A percentile compares a stretch with the other conserved stretches of the same genome.
Conservation (phyloP, 2,888 invertebrate species). For the Morpho achilles region DNA sequence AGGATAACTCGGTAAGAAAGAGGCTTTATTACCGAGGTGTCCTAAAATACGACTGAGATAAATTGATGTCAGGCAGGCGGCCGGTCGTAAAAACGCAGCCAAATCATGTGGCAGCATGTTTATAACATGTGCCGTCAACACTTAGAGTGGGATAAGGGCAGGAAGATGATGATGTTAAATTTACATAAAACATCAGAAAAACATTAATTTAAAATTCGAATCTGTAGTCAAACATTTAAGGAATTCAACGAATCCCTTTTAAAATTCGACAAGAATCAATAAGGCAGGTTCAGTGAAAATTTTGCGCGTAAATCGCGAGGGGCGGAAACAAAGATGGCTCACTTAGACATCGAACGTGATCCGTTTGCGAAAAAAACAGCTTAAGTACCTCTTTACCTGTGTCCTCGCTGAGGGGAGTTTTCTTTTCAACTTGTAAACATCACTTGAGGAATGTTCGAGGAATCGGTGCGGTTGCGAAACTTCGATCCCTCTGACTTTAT, state of each 20-base stretch:
- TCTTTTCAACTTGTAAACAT: slow-evolving; percentile 68
- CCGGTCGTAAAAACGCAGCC: no score
- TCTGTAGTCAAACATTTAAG: slow-evolving; percentile 7
- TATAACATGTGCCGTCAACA: no score
- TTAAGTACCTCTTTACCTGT: slow-evolving; percentile 40
- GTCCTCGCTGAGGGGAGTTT: slow-evolving; percentile 45
- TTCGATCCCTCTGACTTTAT: slow-evolving; percentile 43
- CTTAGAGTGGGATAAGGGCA: no score
- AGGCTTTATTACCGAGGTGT: no score
- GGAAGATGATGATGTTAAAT: neutral
- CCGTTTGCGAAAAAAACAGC: slow-evolving; percentile 69
- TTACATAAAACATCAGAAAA: neutral
- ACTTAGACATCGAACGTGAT: slow-evolving; percentile 76
- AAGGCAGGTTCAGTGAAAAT: slow-evolving; percentile 53
- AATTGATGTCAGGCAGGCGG: no score
- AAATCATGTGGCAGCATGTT: no score
- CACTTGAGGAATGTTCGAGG: slow-evolving; percentile 56
- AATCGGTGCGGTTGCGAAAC: slow-evolving; percentile 55
- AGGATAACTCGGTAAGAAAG: no score
- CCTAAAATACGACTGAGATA: no score
- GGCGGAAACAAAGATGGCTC: slow-evolving; percentile 68
- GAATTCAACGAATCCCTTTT: slow-evolving; percentile 17
- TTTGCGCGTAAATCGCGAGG: slow-evolving; percentile 56
- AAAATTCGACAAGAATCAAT: slow-evolving; percentile 52
- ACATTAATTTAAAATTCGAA: neutral